phyloP scores from a whole-genome alignment of 2,888 invertebrate genomes.

The Lepas anatifera region DNA sequence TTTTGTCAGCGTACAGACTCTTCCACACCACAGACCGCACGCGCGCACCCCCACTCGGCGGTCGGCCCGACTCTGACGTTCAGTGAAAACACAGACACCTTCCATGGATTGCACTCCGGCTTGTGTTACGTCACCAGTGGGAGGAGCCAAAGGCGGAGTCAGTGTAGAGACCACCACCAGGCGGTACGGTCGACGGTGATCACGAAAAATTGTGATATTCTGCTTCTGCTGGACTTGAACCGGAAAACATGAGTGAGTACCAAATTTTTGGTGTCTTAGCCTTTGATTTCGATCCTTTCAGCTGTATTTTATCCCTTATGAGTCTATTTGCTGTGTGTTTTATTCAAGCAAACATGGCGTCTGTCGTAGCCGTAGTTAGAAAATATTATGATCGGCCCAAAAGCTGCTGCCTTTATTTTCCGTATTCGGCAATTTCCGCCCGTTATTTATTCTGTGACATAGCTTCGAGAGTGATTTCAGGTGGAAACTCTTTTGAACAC shows the following conservation, averaged over 20 bases:
- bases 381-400: too few species aligned
- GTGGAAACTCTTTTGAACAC: too few species aligned
- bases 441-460: not conserved
- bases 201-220: not conserved
- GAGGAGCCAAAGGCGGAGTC: not conserved
- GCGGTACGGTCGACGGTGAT: constrained; percentile 1
- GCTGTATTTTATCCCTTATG: not conserved
- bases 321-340: not conserved
- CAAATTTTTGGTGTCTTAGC: not conserved
- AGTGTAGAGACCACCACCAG: not conserved
- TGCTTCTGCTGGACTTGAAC: not conserved
- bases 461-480: too few species aligned
- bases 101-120: not conserved
- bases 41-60: not conserved
- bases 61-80: not conserved
- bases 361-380: not conserved
- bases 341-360: not conserved
- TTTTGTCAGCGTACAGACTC: not conserved
- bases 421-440: not conserved
- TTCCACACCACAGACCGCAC: not conserved
- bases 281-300: not conserved
- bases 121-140: not conserved
- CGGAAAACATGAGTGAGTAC: not conserved
- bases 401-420: too few species aligned
- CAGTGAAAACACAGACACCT: constrained; percentile 1